These are phyloP conservation scores for Heliconius congener DNA, from an alignment of 1,140 invertebrate genomes.

Conservation along the genomic window DNA sequence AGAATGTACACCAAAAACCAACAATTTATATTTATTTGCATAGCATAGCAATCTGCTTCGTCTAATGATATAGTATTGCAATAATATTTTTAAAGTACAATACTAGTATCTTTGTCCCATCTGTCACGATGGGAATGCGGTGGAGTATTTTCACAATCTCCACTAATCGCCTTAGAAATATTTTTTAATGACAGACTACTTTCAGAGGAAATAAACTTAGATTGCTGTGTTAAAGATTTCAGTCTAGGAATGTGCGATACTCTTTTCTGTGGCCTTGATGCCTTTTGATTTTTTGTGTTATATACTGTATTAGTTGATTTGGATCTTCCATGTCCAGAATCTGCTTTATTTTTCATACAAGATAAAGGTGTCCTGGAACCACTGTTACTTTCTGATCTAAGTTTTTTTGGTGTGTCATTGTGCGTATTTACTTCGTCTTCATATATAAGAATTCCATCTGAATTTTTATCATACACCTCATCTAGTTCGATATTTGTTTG, in stretches of 20 bases:
- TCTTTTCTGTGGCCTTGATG: constrained; percentile 53
- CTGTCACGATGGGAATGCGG: constrained; percentile 74
- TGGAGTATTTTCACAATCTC: constrained; percentile 78
- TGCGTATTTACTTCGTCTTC: constrained; percentile 60
- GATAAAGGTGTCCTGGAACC: constrained; percentile 70
- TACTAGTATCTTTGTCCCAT: constrained; percentile 79
- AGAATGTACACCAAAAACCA: constrained; percentile 9
- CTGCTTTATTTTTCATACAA: constrained; percentile 75
- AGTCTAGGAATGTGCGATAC: constrained; percentile 72
- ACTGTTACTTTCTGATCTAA: constrained; percentile 55
- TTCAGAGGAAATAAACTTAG: constrained; percentile 47
- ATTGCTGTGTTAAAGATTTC: constrained; percentile 63
- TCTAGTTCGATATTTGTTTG: constrained; percentile 64
- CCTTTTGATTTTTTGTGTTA: constrained; percentile 54
- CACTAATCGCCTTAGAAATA: constrained; percentile 56
- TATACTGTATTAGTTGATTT: constrained; percentile 68
- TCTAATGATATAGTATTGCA: background rate
- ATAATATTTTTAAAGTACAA: constrained; percentile 66
- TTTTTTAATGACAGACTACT: constrained; percentile 68
- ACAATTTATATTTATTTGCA: background rate
- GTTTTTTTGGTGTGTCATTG: constrained; percentile 66
- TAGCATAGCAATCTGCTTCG: background rate
- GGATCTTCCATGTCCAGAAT: constrained; percentile 58
- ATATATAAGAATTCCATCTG: constrained; percentile 71
- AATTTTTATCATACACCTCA: constrained; percentile 47